Evolutionary conservation across 2,888 invertebrate genomes (phyloP).

Genomic region (Lepidochrysops patricia): DNA sequence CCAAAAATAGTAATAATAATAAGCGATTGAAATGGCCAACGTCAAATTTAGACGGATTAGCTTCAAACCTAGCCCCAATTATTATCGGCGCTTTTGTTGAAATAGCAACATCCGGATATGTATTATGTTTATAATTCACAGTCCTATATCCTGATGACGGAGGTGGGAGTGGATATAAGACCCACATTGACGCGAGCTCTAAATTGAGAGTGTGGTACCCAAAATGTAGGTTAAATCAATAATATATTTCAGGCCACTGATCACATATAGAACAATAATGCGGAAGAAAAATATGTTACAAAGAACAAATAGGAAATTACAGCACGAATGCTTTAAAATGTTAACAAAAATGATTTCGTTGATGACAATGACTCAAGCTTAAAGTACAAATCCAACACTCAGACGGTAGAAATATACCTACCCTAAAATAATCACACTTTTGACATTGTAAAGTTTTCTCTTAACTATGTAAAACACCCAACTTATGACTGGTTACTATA

Average conservation of each 20-base stretch:
- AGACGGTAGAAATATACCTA: slow-evolving; percentile 45
- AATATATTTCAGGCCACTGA: neutral
- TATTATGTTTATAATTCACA: too few species aligned
- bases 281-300: neutral
- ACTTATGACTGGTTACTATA: slow-evolving; percentile 63
- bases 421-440: slow-evolving; percentile 73
- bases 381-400: slow-evolving; percentile 59
- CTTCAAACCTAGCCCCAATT: too few species aligned
- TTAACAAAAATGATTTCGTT: neutral
- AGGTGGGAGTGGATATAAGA: neutral
- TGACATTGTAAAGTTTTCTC: slow-evolving; percentile 72
- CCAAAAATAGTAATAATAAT: too few species aligned
- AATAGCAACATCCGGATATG: too few species aligned
- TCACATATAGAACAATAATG: neutral
- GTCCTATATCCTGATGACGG: too few species aligned
- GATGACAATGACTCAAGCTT: slow-evolving; percentile 62
- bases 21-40: too few species aligned
- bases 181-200: neutral
- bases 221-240: neutral
- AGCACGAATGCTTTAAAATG: too few species aligned
- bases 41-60: too few species aligned
- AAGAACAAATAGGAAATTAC: too few species aligned
- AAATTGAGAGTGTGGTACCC: neutral
- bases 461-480: slow-evolving; percentile 65
- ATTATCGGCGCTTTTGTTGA: too few species aligned